Conservation (phyloP, 2,888 invertebrate species). For the Drosophila acutilabella region DNA sequence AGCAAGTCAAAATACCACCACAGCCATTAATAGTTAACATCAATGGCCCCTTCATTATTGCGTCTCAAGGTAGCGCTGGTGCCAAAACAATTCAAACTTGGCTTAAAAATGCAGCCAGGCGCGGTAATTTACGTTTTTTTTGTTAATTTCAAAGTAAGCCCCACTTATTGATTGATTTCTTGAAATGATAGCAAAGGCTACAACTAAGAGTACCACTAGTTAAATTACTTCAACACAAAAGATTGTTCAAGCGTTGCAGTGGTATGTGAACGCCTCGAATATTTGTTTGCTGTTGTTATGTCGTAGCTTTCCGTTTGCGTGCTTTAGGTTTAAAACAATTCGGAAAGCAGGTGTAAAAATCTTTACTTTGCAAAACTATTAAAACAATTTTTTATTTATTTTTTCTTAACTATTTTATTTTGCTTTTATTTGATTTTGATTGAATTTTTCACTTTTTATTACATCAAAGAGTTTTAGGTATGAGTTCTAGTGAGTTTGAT, state of each 20-base stretch:
- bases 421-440: too few species aligned
- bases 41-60: constrained; percentile 30
- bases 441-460: too few species aligned
- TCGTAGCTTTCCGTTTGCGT: too few species aligned
- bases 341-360: too few species aligned
- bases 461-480: too few species aligned
- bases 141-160: constrained; percentile 71
- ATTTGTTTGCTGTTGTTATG: too few species aligned
- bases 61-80: constrained; percentile 69
- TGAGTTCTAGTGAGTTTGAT: too few species aligned
- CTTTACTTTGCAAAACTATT: too few species aligned
- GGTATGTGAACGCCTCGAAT: constrained; percentile 45
- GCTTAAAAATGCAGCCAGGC: constrained; percentile 65
- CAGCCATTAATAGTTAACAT: constrained; percentile 26
- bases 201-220: constrained; percentile 19
- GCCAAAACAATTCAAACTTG: constrained; percentile 45
- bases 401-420: too few species aligned
- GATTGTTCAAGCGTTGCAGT: constrained; percentile 48
- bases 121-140: constrained; percentile 41
- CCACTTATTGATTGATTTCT: constrained; percentile 77
- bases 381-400: too few species aligned
- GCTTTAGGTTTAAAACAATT: too few species aligned
- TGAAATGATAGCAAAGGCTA: constrained; percentile 23
- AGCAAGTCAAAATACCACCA: constrained; percentile 46
- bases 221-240: constrained; percentile 27